Base-by-base conservation (phyloP, 2,797 vertebrate species). In the Paratrypauchen microcephalus region DNA sequence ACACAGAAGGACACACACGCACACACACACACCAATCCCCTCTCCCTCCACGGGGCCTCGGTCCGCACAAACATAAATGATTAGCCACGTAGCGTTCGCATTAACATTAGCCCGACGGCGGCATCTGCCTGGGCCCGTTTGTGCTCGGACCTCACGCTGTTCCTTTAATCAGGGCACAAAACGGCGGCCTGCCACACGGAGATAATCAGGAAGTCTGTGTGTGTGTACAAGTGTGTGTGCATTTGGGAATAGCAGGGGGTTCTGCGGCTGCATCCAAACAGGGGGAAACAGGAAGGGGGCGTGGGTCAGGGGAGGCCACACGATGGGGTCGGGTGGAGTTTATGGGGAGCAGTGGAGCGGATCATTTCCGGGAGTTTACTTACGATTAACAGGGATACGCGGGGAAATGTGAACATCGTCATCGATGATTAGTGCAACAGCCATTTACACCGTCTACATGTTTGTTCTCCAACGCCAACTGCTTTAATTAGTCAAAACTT, bases 151-250 rank as follows among this genome's bases (percentile, higher is more conserved):
- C 91, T 82, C 91, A 92, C 87, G 88, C 89, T 91, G 90, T 81
- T 92, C 75, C 85, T 89, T 92, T 91, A 93, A 92, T 92, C 87
- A 88, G 90, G 85, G 80, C 86, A 89, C 89, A 92, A 91, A 91
- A 90, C 83, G 85, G 82, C 84, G 81, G 80, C 86, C 86, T 87
- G 87, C 80, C 83, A 85, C 88, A 86, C 77, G 73, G 76, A 88
- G 86, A 91, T 89, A 90, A 89, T 90, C 88, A 66, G 83, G 71
- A 85, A 78, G 86, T 77, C 77, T 87, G 84, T 86, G 81, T 75
- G 82, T 71, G 75, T 71, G 39, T 69, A 76, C 72, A 69, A n/a
- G 3, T 61, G 84, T 86, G 82, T 75, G 82, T 71, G 78, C 76
- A 71, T 77, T 50, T 64, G 76, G 75, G 72, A 19, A 6, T 58